Conservation (phyloP, 1,140 invertebrate species). For the Drosophila kanapiae region DNA sequence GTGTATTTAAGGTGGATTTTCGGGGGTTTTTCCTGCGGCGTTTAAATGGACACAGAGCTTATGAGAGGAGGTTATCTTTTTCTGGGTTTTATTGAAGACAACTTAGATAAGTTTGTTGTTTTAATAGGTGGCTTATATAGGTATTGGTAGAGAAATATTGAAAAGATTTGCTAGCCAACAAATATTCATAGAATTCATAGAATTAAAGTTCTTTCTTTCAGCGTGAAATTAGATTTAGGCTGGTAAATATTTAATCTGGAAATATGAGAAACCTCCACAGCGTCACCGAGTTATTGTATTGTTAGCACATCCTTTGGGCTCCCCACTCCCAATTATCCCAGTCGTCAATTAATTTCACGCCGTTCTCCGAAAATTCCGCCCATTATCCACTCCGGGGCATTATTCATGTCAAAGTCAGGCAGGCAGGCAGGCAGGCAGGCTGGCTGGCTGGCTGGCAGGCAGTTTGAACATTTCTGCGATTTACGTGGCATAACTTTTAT, state of each 20-base stretch:
- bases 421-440: neutral
- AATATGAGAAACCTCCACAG: neutral
- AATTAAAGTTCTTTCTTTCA: too few species aligned
- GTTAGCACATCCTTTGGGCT: constrained; percentile 4
- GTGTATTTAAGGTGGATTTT: neutral
- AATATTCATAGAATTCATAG: too few species aligned
- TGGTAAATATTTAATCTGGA: neutral
- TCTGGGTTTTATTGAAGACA: neutral
- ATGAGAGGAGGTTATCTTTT: neutral
- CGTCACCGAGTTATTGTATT: neutral
- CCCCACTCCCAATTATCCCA: constrained; percentile 18
- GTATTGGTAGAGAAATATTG: neutral
- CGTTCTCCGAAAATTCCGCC: constrained; percentile 48
- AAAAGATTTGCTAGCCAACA: too few species aligned
- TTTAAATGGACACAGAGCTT: neutral
- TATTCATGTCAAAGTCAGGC: constrained; percentile 66
- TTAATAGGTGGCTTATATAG: neutral
- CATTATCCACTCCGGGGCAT: constrained; percentile 31
- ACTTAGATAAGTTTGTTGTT: neutral
- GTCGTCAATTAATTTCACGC: constrained; percentile 67
- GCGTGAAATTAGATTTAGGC: neutral
- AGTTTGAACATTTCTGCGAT: constrained; percentile 61
- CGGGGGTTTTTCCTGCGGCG: neutral
- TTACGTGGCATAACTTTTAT: constrained; percentile 70
- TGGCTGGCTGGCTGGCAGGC: constrained; percentile 16